Base-by-base conservation (phyloP, 2,113 vertebrate genomes). In the Myrmecophaga tridactyla region DNA sequence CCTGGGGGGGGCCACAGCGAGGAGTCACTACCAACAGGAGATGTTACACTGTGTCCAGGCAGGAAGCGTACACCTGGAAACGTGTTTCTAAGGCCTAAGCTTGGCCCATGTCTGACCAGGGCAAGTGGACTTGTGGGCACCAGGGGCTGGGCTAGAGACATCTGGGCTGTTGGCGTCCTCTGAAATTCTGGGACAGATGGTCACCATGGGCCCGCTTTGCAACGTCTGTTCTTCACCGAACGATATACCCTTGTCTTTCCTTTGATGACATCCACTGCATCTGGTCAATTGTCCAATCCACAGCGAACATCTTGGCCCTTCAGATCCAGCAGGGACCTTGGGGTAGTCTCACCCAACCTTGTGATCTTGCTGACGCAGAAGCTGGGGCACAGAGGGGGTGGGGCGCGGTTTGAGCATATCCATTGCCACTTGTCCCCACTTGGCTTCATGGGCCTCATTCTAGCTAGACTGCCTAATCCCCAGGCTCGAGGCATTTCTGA, bases 391-490 rank as follows among this genome's bases (percentile, higher is more conserved):
- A 0, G 41, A 31, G 18, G 73, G 29, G 65, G 25, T 46, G 1
- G 0, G 4, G 0, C 11, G 7, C 0, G 0, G 3, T 3, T 9
- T 31, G 18, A 27, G 0, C 4, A 0, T 1, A 17, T 4, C 3
- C 10, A 25, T 13, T 34, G 18, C 1, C 0, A 0, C 6, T 1
- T 3, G 13, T 10, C 36, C n/a, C 7, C 0, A 0, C 0, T 6
- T 17, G 82, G 25, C 48, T 21, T 43, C 2, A 8, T 4, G 8
- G 36, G 8, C 7, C 0, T 6, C 4, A 6, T 27, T 36, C 14
- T 3, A 3, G 29, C 0, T 0, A 36, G 11, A 8, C 0, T 13
- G 9, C 18, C 36, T 41, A 1, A 17, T 36, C 7, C 58, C 34
- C 0, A 0, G 72, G 41, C 31, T 1, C 25, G 21, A 46, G 21